phyloP scores from a whole-genome alignment of 2,888 invertebrate genomes.

The Panorpa germanica region DNA sequence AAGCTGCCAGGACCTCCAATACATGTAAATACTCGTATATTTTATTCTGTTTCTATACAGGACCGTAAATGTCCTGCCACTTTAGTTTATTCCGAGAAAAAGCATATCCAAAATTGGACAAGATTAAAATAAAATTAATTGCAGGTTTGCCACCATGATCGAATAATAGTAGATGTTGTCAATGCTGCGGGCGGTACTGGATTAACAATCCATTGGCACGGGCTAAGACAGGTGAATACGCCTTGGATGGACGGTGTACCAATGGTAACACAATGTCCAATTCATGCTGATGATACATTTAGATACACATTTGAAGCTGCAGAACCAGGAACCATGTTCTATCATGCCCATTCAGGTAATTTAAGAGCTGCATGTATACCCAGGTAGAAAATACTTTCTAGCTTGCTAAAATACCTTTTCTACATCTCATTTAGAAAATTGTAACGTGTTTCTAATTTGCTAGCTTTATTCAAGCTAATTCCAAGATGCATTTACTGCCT shows the following conservation, averaged over 20 bases:
- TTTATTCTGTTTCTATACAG: not conserved
- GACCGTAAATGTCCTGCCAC: too few species aligned
- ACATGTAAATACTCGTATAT: conserved; percentile 18
- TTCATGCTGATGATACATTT: conserved; percentile 44
- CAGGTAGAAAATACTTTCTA: too few species aligned
- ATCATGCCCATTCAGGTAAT: conserved; percentile 49
- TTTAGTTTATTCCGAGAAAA: too few species aligned
- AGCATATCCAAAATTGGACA: not conserved
- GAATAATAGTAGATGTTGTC: conserved; percentile 56
- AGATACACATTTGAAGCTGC: conserved; percentile 49
- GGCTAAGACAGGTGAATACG: conserved; percentile 51
- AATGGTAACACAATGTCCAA: conserved; percentile 65
- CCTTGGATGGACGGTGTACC: conserved; percentile 78
- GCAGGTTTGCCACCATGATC: conserved; percentile 71
- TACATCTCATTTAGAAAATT: too few species aligned
- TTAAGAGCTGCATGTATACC: too few species aligned
- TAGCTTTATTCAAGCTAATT: too few species aligned
- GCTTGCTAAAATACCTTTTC: too few species aligned
- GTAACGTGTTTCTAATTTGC: too few species aligned
- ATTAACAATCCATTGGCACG: conserved; percentile 79
- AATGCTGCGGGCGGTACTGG: conserved; percentile 58
- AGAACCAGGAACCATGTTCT: conserved; percentile 63
- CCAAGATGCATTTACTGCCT: too few species aligned
- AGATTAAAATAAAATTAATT: too few species aligned
- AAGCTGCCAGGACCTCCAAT: conserved; percentile 28